Conservation (phyloP, 2,113 vertebrate genomes). For the Halichoeres trimaculatus region DNA sequence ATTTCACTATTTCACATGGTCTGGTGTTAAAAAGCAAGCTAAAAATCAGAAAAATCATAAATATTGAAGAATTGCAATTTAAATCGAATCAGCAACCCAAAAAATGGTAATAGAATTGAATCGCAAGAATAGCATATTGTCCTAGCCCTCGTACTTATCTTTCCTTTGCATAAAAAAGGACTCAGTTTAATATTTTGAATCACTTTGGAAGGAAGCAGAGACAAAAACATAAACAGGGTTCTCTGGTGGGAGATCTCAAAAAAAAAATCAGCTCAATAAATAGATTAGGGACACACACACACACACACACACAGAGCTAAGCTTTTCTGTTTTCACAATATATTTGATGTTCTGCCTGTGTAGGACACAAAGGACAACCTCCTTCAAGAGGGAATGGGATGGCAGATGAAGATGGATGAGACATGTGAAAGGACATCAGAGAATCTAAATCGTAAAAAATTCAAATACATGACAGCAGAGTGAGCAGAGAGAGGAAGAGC, state of each 20-base stretch:
- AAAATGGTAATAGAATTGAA: too few species aligned
- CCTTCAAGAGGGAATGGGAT: slow-evolving; percentile 13
- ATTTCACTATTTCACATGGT: too few species aligned
- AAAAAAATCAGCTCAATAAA: slow-evolving; percentile 3
- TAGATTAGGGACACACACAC: not conserved
- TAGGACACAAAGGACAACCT: slow-evolving; percentile 15
- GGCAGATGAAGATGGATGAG: slow-evolving; percentile 35
- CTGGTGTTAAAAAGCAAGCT: too few species aligned
- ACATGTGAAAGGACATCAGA: not conserved
- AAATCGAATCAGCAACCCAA: too few species aligned
- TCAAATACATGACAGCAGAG: not conserved
- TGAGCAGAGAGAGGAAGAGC: not conserved
- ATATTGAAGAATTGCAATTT: too few species aligned
- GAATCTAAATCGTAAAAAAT: slow-evolving; percentile 24
- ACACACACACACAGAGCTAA: not conserved
- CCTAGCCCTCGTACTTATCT: too few species aligned
- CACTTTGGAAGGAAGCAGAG: slow-evolving; percentile 19
- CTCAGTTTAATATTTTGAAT: not conserved
- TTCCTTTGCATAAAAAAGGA: too few species aligned
- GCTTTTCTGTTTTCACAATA: slow-evolving; percentile 13
- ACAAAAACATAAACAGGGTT: slow-evolving; percentile 29
- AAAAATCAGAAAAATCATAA: too few species aligned
- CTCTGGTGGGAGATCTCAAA: slow-evolving; percentile 13
- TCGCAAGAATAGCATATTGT: too few species aligned
- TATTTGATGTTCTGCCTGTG: slow-evolving; percentile 15